phyloP scores from a whole-genome alignment of 2,888 invertebrate species.

The Cephus nigrinus region DNA sequence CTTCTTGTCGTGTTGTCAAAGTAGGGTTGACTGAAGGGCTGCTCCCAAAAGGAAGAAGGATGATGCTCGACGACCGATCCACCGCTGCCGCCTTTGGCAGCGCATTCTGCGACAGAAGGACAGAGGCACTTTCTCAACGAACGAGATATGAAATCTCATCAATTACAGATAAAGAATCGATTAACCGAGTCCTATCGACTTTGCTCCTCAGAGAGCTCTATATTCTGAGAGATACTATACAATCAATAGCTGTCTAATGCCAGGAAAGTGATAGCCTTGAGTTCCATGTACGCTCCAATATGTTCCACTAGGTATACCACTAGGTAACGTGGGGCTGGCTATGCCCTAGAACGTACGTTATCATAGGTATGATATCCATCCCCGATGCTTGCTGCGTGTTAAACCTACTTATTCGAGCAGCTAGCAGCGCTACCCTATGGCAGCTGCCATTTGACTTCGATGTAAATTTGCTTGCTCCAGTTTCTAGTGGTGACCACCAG shows the following conservation, averaged over 20 bases:
- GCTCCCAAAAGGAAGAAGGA: constrained; percentile 65
- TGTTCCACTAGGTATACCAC: no score
- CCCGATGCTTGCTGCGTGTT: neutral
- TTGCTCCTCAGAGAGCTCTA: neutral
- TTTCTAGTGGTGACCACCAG: neutral
- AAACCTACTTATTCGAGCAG: neutral
- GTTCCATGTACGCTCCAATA: neutral
- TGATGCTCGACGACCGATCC: constrained; percentile 59
- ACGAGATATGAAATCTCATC: neutral
- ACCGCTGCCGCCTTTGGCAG: constrained; percentile 47
- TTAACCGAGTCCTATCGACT: neutral
- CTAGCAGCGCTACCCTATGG: neutral
- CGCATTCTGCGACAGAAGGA: constrained; percentile 45
- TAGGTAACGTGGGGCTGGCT: no score
- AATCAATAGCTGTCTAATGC: neutral
- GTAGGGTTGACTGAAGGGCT: constrained; percentile 87
- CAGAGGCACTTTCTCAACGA: neutral
- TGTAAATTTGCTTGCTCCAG: neutral
- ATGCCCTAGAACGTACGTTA: neutral
- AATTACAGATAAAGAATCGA: neutral
- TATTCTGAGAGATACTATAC: neutral
- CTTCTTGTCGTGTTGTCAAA: constrained; percentile 89
- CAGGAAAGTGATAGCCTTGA: neutral
- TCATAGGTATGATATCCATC: neutral
- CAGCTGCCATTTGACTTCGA: neutral